Evolutionary conservation across 2,113 vertebrate species (phyloP), one percentile per base, ranked within the genome.

Genomic region (Gambusia holbrooki): DNA sequence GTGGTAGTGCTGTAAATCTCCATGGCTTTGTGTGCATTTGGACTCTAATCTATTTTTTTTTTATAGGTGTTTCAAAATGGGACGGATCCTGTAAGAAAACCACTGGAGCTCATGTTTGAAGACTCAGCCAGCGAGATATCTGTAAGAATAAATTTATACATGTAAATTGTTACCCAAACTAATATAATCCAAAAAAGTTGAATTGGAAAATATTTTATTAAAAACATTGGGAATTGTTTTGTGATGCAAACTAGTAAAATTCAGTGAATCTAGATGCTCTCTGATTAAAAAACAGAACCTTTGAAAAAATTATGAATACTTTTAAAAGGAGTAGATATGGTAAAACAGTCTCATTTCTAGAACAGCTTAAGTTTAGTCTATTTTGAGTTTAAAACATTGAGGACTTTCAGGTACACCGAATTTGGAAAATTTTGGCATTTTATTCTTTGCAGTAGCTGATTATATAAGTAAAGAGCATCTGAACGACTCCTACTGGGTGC

Each of bases 21-120:
- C 12, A 25, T 22, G 2, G 10, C 14, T 45, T 17, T 51, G 10
- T 9, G 64, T 32, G 45, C 10, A 2, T 17, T 15, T 32, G 25
- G 6, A 17, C 7, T 42, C 0, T 15, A 15, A 13, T 42, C 40
- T 12, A 37, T 37, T 32, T 3, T 25, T 51, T 48, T 92, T 67
- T 74, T 78, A 80, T 92, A 99, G 98, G 96, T 99, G 77, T 99
- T 99, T 68, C 95, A 95, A 63, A 97, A 97, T 68, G 95, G 96
- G 73, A 92, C 88, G 3, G 96, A 97, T 9, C 89, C 96, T 0
- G 91, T 94, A 48, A 97, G 94, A 93, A 98, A 96, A 82, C 95
- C 95, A 30, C 81, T 96, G 4, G 97, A 98, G 79, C 94, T 94
- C 37, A 96, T 96, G 92, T 96, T 97, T 66, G 96, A 97, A 15